Percentiles rank a stretch among this genome's conserved stretches.
Conservation (phyloP, 1,140 invertebrate genomes). For the Drosophila quadrilineata region DNA sequence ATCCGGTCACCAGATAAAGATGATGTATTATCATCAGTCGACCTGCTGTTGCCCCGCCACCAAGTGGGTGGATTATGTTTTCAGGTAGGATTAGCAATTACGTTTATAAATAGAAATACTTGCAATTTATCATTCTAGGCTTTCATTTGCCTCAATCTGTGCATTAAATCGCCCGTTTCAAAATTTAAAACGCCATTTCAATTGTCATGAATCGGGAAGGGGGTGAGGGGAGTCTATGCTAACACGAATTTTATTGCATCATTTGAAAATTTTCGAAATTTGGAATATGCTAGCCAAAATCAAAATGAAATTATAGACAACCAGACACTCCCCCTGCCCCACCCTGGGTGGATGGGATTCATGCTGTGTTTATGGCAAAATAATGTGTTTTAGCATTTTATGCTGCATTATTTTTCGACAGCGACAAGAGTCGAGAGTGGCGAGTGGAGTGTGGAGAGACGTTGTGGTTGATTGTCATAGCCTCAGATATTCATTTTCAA, state of each 20-base stretch:
- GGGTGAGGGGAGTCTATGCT: neutral
- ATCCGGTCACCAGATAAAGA: slow-evolving; percentile 59
- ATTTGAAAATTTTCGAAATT: slow-evolving; percentile 39
- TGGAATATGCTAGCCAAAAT: slow-evolving; percentile 52
- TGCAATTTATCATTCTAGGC: slow-evolving; percentile 65
- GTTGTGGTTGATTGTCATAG: too few species aligned
- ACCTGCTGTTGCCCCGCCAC: slow-evolving; percentile 10
- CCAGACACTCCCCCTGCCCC: neutral
- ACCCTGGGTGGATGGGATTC: too few species aligned
- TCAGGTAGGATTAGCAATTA: slow-evolving; percentile 79
- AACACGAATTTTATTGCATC: slow-evolving; percentile 61
- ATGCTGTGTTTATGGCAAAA: slow-evolving; percentile 46
- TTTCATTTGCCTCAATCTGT: slow-evolving; percentile 22
- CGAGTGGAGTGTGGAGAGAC: too few species aligned
- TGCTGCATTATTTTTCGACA: slow-evolving; percentile 51
- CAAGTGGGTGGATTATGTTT: slow-evolving; percentile 79
- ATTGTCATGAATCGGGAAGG: neutral
- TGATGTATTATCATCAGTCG: slow-evolving; percentile 64
- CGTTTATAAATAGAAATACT: slow-evolving; percentile 73
- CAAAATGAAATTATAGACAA: slow-evolving; percentile 31
- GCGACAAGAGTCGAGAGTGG: slow-evolving; percentile 27
- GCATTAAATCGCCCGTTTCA: slow-evolving; percentile 46
- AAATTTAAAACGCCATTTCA: slow-evolving; percentile 28
- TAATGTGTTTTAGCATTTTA: slow-evolving; percentile 62
- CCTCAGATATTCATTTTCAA: slow-evolving; percentile 69